A percentile compares a stretch with the other conserved stretches of the same genome.
phyloP scores from a whole-genome alignment of 2,888 invertebrate species.

The Sycophila texana region DNA sequence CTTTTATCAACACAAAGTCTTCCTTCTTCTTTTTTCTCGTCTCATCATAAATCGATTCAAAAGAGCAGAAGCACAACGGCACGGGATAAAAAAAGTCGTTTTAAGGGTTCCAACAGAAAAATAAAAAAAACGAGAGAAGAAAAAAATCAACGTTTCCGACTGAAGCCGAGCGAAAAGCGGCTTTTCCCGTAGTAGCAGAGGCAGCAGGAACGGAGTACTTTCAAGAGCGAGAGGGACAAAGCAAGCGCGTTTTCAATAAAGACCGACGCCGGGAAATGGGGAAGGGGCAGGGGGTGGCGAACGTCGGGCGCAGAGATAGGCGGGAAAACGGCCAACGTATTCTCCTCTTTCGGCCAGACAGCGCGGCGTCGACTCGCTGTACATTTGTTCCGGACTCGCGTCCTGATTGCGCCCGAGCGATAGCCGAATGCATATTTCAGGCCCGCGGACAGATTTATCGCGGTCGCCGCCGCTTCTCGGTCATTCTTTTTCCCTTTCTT shows the following conservation, averaged over 20 bases:
- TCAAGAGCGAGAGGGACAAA: neutral
- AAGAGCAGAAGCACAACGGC: neutral
- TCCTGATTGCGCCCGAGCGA: slow-evolving; percentile 66
- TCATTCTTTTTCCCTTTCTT: neutral
- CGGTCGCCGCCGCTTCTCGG: slow-evolving; percentile 56
- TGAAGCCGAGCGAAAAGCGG: slow-evolving; percentile 24
- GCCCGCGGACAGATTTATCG: slow-evolving; percentile 70
- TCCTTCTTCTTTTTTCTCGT: too few relatives aligned
- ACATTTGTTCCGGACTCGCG: slow-evolving; percentile 70
- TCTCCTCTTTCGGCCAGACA: too few relatives aligned
- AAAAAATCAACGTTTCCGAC: neutral
- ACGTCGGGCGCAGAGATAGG: slow-evolving; percentile 9
- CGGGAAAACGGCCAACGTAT: slow-evolving; percentile 53
- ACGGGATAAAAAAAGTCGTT: neutral
- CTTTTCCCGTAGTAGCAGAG: slow-evolving; percentile 14
- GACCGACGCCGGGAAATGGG: neutral
- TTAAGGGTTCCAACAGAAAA: too few relatives aligned
- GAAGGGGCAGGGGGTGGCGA: neutral
- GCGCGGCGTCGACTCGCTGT: slow-evolving; percentile 50
- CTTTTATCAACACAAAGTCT: neutral
- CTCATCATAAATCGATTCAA: neutral
- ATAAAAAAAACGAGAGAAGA: neutral
- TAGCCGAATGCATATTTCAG: slow-evolving; percentile 70
- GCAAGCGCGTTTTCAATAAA: slow-evolving; percentile 41
- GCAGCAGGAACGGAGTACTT: slow-evolving; percentile 4